Evolutionary conservation across 1,140 invertebrate species (phyloP).

Genomic region (Lordiphosa stackelbergi): DNA sequence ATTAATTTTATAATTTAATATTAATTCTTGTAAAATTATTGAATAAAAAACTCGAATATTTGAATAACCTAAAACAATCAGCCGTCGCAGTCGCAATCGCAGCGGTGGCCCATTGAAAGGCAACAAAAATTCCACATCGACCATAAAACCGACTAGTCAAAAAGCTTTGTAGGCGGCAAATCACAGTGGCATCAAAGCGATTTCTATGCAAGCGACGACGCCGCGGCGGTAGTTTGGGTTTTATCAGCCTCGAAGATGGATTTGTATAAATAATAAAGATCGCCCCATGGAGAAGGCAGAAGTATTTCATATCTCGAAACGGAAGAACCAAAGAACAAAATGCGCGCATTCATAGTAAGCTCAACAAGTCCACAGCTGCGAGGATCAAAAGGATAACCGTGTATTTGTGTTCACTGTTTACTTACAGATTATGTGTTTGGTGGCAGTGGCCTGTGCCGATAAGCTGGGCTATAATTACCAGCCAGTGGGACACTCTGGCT

Average conservation of each 20-base stretch:
- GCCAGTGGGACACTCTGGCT: conserved; percentile 49
- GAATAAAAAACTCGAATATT: conserved; percentile 64
- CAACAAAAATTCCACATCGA: conserved; percentile 62
- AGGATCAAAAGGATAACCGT: conserved; percentile 8
- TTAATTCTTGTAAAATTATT: conserved; percentile 74
- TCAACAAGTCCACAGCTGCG: too few species aligned
- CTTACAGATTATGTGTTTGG: conserved; percentile 55
- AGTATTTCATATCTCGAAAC: conserved; percentile 50
- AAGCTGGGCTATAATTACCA: conserved; percentile 72
- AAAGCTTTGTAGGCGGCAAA: conserved; percentile 69
- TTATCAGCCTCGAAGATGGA: conserved; percentile 70
- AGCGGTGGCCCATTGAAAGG: conserved; percentile 52
- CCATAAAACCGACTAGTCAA: conserved; percentile 57
- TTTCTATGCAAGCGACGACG: conserved; percentile 51
- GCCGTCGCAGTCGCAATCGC: conserved; percentile 9
- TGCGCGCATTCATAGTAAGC: conserved; percentile 69
- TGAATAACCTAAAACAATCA: conserved; percentile 61
- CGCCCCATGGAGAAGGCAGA: conserved; percentile 47
- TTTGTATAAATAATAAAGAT: conserved; percentile 74
- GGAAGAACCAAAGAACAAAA: conserved; percentile 56
- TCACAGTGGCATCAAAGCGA: conserved; percentile 68
- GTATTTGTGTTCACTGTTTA: too few species aligned
- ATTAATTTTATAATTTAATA: conserved; percentile 71
- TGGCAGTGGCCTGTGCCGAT: conserved; percentile 68
- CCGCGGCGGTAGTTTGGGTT: conserved; percentile 58